Evolutionary conservation across 2,888 invertebrate genomes (phyloP).

Genomic region (Tetragonisca angustula): DNA sequence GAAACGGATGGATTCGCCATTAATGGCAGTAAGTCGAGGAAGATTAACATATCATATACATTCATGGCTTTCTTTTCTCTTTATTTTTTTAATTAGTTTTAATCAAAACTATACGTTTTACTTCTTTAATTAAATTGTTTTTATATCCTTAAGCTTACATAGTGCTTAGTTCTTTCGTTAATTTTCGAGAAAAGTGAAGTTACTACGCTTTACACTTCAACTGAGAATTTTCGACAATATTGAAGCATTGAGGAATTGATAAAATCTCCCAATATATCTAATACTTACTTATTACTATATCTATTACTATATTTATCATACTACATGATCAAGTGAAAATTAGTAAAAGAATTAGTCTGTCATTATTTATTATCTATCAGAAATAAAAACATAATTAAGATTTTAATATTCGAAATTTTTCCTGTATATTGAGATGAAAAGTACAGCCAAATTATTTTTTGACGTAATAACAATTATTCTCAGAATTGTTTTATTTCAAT

Average conservation of each 20-base stretch:
- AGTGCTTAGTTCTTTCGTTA: neutral
- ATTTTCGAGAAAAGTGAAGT: neutral
- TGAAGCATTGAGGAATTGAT: neutral
- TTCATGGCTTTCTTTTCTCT: neutral
- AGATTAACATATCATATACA: neutral
- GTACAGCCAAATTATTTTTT: neutral
- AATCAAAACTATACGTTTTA: too few species aligned
- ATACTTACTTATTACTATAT: neutral
- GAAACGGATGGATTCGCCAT: conserved; percentile 21
- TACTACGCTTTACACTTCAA: too few species aligned
- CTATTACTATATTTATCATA: too few species aligned
- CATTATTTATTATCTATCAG: neutral
- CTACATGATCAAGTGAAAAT: neutral
- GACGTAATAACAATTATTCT: neutral
- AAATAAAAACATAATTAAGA: neutral
- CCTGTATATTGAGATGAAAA: too few species aligned
- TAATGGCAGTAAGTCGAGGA: conserved; percentile 17
- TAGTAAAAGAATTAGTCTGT: neutral
- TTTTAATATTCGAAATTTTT: neutral
- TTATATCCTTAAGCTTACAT: neutral
- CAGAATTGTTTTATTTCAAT: neutral
- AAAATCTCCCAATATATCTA: neutral
- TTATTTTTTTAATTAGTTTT: neutral
- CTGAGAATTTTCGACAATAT: neutral
- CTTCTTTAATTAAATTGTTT: neutral